Percentiles rank a stretch among this genome's conserved stretches.
These are phyloP conservation scores for Erebia ligea DNA, from an alignment of 2,888 invertebrate genomes.

Conservation along the genomic window DNA sequence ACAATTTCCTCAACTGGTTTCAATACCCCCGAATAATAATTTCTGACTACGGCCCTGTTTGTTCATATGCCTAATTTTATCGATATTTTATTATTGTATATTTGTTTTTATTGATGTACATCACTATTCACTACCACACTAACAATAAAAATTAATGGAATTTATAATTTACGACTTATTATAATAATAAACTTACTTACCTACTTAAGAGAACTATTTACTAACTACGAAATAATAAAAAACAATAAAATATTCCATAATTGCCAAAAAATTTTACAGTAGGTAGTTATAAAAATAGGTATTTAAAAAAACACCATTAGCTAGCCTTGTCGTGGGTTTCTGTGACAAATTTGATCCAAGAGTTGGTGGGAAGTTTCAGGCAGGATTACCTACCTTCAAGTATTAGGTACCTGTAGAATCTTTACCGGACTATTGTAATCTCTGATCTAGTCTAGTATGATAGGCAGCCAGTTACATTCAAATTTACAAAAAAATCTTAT, in stretches of 20 bases:
- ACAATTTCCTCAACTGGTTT: background rate
- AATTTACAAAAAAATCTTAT: too few relatives aligned
- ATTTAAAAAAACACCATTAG: slow-evolving; percentile 73
- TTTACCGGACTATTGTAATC: too few relatives aligned
- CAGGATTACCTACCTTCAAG: background rate
- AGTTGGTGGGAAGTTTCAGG: slow-evolving; percentile 5
- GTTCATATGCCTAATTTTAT: background rate
- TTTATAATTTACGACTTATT: slow-evolving; percentile 68
- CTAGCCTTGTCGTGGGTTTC: slow-evolving; percentile 69
- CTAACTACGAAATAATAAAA: slow-evolving; percentile 55
- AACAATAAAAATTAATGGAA: slow-evolving; percentile 69
- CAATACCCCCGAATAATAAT: background rate
- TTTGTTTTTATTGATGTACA: slow-evolving; percentile 5
- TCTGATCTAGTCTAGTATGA: too few relatives aligned
- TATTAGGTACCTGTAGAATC: too few relatives aligned
- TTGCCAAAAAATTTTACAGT: slow-evolving; percentile 74
- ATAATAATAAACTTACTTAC: slow-evolving; percentile 44
- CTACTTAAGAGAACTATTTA: slow-evolving; percentile 49
- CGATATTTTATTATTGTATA: slow-evolving; percentile 25
- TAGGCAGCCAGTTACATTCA: too few relatives aligned
- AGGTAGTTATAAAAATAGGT: slow-evolving; percentile 70
- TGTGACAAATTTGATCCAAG: slow-evolving; percentile 48
- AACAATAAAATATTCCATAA: slow-evolving; percentile 61
- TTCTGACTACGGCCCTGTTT: slow-evolving; percentile 13
- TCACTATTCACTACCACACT: slow-evolving; percentile 4